phyloP scores from a whole-genome alignment of 64 coral and sea anemone genomes.

The Actinia equina region DNA sequence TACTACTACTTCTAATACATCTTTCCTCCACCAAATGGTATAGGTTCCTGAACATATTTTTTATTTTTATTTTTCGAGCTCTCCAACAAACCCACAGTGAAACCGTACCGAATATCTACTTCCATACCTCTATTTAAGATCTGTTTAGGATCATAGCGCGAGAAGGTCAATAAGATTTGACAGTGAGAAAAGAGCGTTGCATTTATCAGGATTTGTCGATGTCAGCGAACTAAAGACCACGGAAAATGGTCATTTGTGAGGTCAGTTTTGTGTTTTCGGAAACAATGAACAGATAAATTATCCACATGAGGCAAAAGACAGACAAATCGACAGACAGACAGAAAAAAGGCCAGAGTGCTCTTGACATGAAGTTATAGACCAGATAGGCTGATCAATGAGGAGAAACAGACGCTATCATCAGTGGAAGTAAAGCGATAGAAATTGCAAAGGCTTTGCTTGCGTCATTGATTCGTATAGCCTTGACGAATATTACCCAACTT shows the following conservation, averaged over 20 bases:
- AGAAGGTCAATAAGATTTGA: constrained; percentile 10
- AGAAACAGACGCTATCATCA: not conserved
- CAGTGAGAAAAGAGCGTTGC: constrained; percentile 19
- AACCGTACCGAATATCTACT: not conserved
- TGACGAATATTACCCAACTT: not conserved
- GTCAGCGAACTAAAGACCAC: not conserved
- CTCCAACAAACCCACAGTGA: not conserved
- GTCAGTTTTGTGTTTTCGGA: not conserved
- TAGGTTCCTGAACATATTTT: not conserved
- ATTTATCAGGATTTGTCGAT: constrained; percentile 25
- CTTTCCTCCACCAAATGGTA: not conserved
- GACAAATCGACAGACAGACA: not conserved
- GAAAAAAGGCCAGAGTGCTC: not conserved
- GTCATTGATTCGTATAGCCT: not conserved
- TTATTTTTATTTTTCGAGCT: no score
- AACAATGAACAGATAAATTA: not conserved
- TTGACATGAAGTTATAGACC: not conserved
- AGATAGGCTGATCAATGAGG: not conserved
- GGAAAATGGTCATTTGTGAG: constrained; percentile 22
- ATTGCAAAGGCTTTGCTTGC: not conserved
- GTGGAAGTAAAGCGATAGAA: not conserved
- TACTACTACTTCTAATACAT: no score
- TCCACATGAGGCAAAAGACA: not conserved
- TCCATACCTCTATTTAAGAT: not conserved
- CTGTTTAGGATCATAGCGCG: constrained; percentile 1